Evolutionary conservation across 2,797 vertebrate genomes (phyloP).

Genomic region (Syngnathus acus): DNA sequence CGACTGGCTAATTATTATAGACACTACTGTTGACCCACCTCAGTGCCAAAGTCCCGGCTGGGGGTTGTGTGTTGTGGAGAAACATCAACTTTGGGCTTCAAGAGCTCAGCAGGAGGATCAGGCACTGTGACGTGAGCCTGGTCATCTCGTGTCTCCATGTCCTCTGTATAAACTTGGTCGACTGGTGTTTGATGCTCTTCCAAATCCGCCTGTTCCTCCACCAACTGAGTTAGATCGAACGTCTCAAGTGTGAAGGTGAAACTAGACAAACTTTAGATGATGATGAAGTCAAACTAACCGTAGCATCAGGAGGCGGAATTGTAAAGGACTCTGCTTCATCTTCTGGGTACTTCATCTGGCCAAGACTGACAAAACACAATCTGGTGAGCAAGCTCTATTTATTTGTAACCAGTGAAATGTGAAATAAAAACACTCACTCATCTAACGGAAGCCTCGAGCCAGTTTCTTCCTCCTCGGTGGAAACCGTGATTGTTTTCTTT

Average conservation of each 20-base stretch:
- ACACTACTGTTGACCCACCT: constrained; percentile 57
- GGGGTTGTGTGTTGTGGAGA: constrained; percentile 64
- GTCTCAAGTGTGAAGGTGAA: background rate
- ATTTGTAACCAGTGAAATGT: background rate
- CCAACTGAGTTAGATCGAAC: constrained; percentile 23
- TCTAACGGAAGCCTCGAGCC: constrained; percentile 30
- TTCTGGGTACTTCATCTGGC: constrained; percentile 20
- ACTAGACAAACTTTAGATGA: constrained; percentile 1
- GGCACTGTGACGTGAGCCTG: constrained; percentile 50
- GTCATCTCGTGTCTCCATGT: constrained; percentile 17
- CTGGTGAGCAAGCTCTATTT: background rate
- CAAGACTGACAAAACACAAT: constrained; percentile 34
- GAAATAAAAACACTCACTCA: constrained; percentile 33
- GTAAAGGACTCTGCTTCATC: constrained; percentile 1
- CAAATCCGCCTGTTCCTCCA: constrained; percentile 19
- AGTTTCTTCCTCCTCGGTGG: constrained; percentile 31
- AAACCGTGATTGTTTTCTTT: constrained; percentile 22
- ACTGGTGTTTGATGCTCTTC: constrained; percentile 13
- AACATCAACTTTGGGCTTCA: constrained; percentile 30
- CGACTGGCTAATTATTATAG: background rate
- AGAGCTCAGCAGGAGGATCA: constrained; percentile 35
- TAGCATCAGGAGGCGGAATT: constrained; percentile 9
- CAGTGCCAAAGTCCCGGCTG: constrained; percentile 66
- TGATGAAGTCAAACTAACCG: background rate
- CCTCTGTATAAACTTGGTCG: constrained; percentile 13